These are phyloP conservation scores for Nemurella pictetii DNA, from an alignment of 2,888 invertebrate genomes.

Conservation along the genomic window DNA sequence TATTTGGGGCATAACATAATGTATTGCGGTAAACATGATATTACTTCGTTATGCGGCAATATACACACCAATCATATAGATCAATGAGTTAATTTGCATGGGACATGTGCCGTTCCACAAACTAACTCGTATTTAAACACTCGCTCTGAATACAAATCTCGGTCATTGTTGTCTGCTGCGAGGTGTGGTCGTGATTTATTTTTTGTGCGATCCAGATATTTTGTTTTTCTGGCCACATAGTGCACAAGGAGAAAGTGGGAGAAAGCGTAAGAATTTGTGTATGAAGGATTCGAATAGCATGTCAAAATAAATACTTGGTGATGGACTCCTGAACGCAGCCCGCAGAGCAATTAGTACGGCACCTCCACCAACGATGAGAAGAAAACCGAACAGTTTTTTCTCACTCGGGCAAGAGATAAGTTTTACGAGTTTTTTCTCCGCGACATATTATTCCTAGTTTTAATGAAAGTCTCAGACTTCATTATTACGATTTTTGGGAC, in stretches of 20 bases:
- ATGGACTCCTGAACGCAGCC: neutral
- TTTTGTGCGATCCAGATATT: neutral
- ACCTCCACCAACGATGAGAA: neutral
- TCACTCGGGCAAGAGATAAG: too few species aligned
- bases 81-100: neutral
- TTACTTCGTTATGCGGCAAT: neutral
- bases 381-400: too few species aligned
- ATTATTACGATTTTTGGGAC: too few species aligned
- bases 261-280: too few species aligned
- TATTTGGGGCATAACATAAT: neutral
- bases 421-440: too few species aligned
- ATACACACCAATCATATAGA: neutral
- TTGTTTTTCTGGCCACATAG: too few species aligned
- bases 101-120: neutral
- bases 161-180: neutral
- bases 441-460: too few species aligned
- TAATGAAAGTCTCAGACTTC: too few species aligned
- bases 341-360: neutral
- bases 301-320: too few species aligned
- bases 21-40: neutral
- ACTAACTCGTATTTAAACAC: neutral
- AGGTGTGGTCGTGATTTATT: neutral
- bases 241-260: too few species aligned
- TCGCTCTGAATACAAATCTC: neutral
- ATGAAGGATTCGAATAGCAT: too few species aligned